A percentile compares a stretch with the other conserved stretches of the same genome.
phyloP scores from a whole-genome alignment of 2,797 vertebrate species.

The Danio aesculapii region DNA sequence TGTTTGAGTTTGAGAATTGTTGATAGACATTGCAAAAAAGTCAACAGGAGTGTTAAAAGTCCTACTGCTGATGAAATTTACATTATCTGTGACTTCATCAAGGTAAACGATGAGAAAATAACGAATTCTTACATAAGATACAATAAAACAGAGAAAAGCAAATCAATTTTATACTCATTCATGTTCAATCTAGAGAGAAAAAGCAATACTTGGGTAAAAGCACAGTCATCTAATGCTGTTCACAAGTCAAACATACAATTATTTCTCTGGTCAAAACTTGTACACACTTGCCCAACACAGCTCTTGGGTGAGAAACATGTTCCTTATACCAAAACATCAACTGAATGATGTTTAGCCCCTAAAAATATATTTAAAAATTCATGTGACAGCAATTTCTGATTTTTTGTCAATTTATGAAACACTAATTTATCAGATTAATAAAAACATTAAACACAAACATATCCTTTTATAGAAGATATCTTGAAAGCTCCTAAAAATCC shows the following conservation, averaged over 20 bases:
- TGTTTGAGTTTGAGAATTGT: too few relatives aligned
- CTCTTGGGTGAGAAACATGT: not conserved
- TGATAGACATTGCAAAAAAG: too few relatives aligned
- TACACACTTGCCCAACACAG: constrained; percentile 1
- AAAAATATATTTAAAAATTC: not conserved
- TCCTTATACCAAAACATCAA: not conserved
- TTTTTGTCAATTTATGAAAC: too few relatives aligned
- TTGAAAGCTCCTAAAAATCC: not conserved
- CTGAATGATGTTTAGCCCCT: not conserved
- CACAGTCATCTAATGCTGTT: not conserved
- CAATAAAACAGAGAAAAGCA: not conserved
- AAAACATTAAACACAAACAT: not conserved
- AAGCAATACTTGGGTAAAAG: not conserved
- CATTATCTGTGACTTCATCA: too few relatives aligned
- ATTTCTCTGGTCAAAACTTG: constrained; percentile 2
- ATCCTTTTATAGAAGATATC: not conserved
- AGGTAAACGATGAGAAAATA: too few relatives aligned
- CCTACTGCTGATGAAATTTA: not conserved
- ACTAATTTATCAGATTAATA: not conserved
- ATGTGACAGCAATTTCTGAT: not conserved
- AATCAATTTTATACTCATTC: not conserved
- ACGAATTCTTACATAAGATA: not conserved
- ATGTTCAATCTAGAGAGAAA: not conserved
- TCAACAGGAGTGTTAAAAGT: not conserved
- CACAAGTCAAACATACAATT: not conserved